These are phyloP conservation scores for Tinea trinotella DNA, from an alignment of 2,888 invertebrate species.

Conservation along the genomic window DNA sequence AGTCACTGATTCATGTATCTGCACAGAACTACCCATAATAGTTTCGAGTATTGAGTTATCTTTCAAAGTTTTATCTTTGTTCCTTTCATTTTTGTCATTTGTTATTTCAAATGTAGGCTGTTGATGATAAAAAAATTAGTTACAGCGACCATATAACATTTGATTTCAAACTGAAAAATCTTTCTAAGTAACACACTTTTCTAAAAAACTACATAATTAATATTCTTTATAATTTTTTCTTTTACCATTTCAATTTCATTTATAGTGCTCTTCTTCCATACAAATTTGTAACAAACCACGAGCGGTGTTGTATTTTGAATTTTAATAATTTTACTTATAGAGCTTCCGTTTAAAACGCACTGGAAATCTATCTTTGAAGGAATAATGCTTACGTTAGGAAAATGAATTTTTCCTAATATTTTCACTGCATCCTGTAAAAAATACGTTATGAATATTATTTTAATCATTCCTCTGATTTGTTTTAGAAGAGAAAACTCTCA, in stretches of 20 bases:
- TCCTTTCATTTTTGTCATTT: not conserved
- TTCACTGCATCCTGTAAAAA: constrained; percentile 74
- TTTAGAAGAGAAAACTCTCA: too few species aligned
- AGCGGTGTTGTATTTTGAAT: constrained; percentile 57
- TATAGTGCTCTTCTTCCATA: constrained; percentile 43
- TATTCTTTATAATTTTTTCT: too few species aligned
- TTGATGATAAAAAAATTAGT: not conserved
- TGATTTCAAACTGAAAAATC: not conserved
- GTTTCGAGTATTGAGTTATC: not conserved
- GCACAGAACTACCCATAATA: not conserved
- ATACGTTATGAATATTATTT: too few species aligned
- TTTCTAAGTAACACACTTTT: too few species aligned
- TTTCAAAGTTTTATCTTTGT: not conserved
- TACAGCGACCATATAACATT: too few species aligned
- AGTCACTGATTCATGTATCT: not conserved
- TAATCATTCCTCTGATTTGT: too few species aligned
- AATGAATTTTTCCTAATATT: constrained; percentile 76
- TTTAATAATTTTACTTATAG: constrained; percentile 51
- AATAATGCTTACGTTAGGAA: constrained; percentile 75
- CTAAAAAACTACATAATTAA: too few species aligned
- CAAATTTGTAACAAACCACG: constrained; percentile 49
- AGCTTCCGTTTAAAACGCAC: constrained; percentile 62
- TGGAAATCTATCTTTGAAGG: constrained; percentile 74
- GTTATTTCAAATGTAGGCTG: not conserved
- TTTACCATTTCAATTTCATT: not conserved